Base-by-base conservation (phyloP, 2,113 vertebrate species). In the Pithys albifrons region DNA sequence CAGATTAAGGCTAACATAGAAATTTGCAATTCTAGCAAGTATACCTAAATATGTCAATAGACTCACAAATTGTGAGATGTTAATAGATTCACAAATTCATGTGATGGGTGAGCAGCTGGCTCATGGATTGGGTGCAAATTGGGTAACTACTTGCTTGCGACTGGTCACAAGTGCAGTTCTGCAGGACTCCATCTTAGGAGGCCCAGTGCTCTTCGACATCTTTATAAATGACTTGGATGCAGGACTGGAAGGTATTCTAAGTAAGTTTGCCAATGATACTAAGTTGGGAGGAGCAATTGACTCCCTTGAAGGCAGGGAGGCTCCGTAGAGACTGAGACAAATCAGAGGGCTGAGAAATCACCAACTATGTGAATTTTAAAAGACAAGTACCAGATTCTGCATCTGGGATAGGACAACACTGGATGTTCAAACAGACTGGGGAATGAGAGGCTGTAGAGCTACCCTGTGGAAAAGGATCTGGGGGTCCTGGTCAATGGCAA, bases 401-500 rank as follows among this genome's bases (percentile, higher is more conserved):
- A 39, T 15, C 27, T 39, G 33, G 19, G n/a, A 76, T 19, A 29
- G n/a, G 20, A 61, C 6, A 37, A 14, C 27, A 14, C 55, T 59
- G 19, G 45, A 48, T 48, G 43, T 59, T 19, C 19, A 45, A 58
- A 58, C 41, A 59, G 55, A 35, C 25, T 37, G 17, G 19, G 27
- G 19, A 48, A 59, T 6, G 19, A 59, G 10, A 73, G 12, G 16
- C 39, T 57, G 52, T 29, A 73, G 39, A 46, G 19, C 27, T 27
- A 6, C 10, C 19, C 10, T 2, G 3, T 48, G 33, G 17, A 59
- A 37, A 75, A 20, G 13, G 10, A 48, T 7, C 24, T 59, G 19
- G 8, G 10, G 4, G 6, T 29, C 55, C 25, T 75, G 43, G 14
- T 59, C 1, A 0, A 6, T 2, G 7, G 14, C 3, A 58, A 29